These are phyloP conservation scores for Vicugna pacos DNA, from an alignment of 2,113 vertebrate species.

Conservation along the genomic window DNA sequence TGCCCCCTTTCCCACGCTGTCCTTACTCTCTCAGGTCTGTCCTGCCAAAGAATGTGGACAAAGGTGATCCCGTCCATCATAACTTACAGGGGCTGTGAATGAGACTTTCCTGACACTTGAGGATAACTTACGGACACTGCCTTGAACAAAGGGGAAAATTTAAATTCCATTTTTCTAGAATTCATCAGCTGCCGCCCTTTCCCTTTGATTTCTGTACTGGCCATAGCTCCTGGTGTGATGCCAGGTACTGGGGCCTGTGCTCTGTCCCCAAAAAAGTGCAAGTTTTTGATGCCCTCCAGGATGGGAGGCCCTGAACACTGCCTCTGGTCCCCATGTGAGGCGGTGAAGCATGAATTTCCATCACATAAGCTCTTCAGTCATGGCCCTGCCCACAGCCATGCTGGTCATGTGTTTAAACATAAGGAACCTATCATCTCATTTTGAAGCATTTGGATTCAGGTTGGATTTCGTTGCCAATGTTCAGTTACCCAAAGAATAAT, in stretches of 20 bases:
- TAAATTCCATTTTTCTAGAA: background rate
- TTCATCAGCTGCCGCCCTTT: background rate
- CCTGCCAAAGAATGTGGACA: background rate
- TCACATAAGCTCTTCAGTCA: background rate
- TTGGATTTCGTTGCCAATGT: background rate
- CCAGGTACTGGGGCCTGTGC: background rate
- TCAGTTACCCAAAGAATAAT: background rate
- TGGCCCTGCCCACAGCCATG: rapidly evolving
- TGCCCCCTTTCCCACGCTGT: background rate
- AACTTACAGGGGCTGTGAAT: background rate
- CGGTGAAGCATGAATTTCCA: background rate
- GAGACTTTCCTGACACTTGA: background rate
- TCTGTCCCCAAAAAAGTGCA: background rate
- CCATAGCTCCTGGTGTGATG: background rate
- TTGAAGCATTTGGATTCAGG: background rate
- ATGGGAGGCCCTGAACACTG: background rate
- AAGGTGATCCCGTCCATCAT: background rate
- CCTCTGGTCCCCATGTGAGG: background rate
- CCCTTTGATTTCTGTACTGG: background rate
- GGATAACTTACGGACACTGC: background rate
- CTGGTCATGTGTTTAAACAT: background rate
- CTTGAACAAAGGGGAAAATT: background rate
- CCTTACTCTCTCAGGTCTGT: background rate
- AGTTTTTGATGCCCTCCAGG: background rate
- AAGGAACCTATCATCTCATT: background rate